Evolutionary conservation across 2,797 vertebrate genomes (phyloP).

Genomic region (Brotula barbata): DNA sequence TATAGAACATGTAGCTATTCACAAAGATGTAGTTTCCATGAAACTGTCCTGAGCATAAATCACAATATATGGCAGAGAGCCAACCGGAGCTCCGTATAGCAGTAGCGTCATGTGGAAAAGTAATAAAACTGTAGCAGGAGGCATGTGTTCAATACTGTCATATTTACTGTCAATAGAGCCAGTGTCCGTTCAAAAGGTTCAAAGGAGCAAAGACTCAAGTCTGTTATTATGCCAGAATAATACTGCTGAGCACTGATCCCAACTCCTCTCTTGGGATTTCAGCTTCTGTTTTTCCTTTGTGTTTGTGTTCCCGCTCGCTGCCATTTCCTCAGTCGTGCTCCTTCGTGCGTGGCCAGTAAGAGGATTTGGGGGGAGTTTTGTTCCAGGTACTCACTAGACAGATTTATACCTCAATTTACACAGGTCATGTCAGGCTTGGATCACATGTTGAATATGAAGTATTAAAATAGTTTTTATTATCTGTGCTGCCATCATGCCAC

Average conservation of each 20-base stretch:
- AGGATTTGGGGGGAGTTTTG: neutral
- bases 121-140: conserved; percentile 49
- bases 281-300: neutral
- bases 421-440: conserved; percentile 56
- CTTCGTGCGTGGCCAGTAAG: conserved; percentile 15
- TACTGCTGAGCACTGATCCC: conserved; percentile 24
- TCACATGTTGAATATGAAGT: conserved; percentile 53
- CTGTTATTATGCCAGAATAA: conserved; percentile 15
- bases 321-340: conserved; percentile 13
- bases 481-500: conserved; percentile 49
- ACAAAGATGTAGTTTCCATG: conserved; percentile 80
- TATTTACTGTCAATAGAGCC: conserved; percentile 41
- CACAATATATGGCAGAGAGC: conserved; percentile 39
- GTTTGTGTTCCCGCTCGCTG: conserved; percentile 18
- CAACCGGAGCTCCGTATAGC: conserved; percentile 21
- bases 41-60: conserved; percentile 68
- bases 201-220: conserved; percentile 1
- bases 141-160: conserved; percentile 15
- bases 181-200: conserved; percentile 17
- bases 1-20: conserved; percentile 51
- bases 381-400: conserved; percentile 46
- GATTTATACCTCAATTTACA: conserved; percentile 72
- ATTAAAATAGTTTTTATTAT: conserved; percentile 52
- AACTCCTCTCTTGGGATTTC: neutral
- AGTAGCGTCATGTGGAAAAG: conserved; percentile 27